phyloP scores from a whole-genome alignment of 2,113 vertebrate genomes.

The Spheniscus mendiculus region DNA sequence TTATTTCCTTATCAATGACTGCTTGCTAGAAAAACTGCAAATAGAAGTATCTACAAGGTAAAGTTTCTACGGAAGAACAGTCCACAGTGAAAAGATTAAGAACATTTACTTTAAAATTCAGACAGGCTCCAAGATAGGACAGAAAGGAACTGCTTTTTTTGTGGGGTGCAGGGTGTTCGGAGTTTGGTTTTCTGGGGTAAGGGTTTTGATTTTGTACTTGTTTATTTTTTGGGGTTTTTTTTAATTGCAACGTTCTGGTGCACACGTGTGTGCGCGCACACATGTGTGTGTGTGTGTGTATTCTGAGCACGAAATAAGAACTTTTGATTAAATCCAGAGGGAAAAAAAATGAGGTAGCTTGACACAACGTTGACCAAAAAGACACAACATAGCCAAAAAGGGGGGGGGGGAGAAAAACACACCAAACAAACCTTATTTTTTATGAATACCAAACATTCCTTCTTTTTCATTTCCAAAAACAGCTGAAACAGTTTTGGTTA shows the following conservation, averaged over 20 bases:
- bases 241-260: not conserved
- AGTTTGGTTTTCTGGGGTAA: not conserved
- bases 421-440: not conserved
- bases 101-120: not conserved
- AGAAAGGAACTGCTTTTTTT: not conserved
- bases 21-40: not conserved
- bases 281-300: no score
- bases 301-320: not conserved
- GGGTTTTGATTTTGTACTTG: not conserved
- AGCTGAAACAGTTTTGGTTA: not conserved
- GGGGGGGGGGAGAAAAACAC: rapidly evolving
- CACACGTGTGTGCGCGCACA: no score
- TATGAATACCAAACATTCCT: not conserved
- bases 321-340: not conserved
- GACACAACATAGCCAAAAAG: not conserved
- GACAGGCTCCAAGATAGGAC: not conserved
- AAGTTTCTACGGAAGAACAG: not conserved
- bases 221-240: not conserved
- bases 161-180: not conserved
- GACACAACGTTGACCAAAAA: not conserved
- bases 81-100: not conserved
- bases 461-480: not conserved
- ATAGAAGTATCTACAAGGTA: not conserved
- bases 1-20: not conserved
- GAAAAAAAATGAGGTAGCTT: not conserved